Evolutionary conservation across 1,140 invertebrate genomes (phyloP).

Genomic region (Hypothenemus hampei): DNA sequence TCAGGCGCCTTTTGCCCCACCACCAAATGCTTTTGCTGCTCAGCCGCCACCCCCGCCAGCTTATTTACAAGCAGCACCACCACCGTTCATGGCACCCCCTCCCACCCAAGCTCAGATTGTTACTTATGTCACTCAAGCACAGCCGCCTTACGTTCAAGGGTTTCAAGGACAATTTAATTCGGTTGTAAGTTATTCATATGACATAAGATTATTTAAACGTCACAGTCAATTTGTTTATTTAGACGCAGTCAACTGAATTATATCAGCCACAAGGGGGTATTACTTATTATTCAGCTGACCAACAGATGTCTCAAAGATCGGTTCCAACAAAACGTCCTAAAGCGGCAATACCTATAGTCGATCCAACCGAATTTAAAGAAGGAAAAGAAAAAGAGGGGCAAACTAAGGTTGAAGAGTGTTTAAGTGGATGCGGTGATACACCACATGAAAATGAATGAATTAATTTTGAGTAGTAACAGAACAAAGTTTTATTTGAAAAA

Average conservation of each 20-base stretch:
- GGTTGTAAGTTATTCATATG: constrained; percentile 35
- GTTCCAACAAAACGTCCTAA: constrained; percentile 41
- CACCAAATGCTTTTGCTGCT: constrained; percentile 17
- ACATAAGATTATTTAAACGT: neutral
- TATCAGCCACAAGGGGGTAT: constrained; percentile 44
- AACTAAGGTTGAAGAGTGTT: too few species aligned
- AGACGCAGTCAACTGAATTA: constrained; percentile 43
- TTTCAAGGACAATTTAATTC: constrained; percentile 42
- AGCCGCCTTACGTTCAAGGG: constrained; percentile 31
- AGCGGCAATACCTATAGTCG: constrained; percentile 44
- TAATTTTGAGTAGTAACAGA: too few species aligned
- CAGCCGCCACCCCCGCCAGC: constrained; percentile 37
- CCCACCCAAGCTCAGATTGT: constrained; percentile 38
- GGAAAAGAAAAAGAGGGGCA: constrained; percentile 21
- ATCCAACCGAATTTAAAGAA: constrained; percentile 37
- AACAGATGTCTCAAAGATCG: constrained; percentile 38
- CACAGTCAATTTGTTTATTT: constrained; percentile 11
- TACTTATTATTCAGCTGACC: constrained; percentile 45
- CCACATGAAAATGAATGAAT: too few species aligned
- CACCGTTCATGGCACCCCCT: constrained; percentile 32
- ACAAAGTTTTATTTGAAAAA: too few species aligned
- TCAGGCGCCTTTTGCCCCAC: constrained; percentile 24
- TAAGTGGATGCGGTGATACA: too few species aligned
- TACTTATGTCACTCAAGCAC: constrained; percentile 38
- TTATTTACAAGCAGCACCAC: constrained; percentile 33